These are phyloP conservation scores for Dicyrtoma fusca DNA, from an alignment of 2,888 invertebrate genomes.

Conservation along the genomic window DNA sequence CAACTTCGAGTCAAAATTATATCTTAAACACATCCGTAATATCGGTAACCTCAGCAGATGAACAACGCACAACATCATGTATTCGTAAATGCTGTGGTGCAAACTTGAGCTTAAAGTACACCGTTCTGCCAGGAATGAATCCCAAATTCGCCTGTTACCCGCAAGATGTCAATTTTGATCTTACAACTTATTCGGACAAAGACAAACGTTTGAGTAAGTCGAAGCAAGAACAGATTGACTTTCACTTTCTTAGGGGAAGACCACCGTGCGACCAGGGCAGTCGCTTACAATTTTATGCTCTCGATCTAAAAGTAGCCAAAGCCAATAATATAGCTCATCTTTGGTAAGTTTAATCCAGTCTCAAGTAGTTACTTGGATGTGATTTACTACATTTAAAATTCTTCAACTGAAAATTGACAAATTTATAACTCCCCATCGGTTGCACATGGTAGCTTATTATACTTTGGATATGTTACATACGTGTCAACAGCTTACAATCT, in stretches of 20 bases:
- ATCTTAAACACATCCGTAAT: conserved; percentile 1
- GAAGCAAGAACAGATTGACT: background rate
- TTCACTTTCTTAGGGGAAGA: background rate
- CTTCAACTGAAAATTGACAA: too few species aligned
- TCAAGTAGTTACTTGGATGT: too few species aligned
- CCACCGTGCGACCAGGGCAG: background rate
- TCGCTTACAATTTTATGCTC: too few species aligned
- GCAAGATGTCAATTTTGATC: conserved; percentile 10
- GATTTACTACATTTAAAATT: too few species aligned
- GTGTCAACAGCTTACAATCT: too few species aligned
- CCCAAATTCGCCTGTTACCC: background rate
- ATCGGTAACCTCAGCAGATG: background rate
- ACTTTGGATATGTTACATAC: too few species aligned
- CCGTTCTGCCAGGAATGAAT: background rate
- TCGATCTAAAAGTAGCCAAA: too few species aligned
- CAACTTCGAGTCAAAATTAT: background rate
- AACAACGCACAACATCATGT: conserved; percentile 8
- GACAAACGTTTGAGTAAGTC: background rate
- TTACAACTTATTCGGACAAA: background rate
- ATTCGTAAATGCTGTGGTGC: conserved; percentile 33
- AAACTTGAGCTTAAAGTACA: too few species aligned
- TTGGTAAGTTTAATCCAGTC: too few species aligned
- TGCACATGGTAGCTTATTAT: too few species aligned
- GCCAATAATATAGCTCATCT: too few species aligned
- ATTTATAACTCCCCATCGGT: too few species aligned